Evolutionary conservation across 2,888 invertebrate species (phyloP).

Genomic region (Gymnosoma rotundatum): DNA sequence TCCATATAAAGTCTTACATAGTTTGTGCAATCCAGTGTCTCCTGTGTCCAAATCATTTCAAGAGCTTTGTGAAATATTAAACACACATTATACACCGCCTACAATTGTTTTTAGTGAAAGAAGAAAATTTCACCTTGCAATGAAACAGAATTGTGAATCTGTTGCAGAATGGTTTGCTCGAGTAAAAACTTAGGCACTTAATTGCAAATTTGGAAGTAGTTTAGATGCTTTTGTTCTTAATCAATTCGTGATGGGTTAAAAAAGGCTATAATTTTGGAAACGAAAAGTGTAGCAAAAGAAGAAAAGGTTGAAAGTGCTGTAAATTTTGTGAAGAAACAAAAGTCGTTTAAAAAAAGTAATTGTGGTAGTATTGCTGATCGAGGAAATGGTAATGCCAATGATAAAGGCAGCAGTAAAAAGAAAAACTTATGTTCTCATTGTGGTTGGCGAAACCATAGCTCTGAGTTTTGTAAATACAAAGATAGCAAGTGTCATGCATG

Average conservation of each 20-base stretch:
- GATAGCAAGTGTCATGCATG: constrained; percentile 55
- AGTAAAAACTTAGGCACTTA: constrained; percentile 49
- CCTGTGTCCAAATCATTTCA: constrained; percentile 46
- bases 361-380: no score
- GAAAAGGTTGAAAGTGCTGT: neutral
- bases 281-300: constrained; percentile 5
- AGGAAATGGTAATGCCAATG: constrained; percentile 16
- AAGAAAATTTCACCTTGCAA: neutral
- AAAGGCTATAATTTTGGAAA: no score
- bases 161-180: constrained; percentile 41
- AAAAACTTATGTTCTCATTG: constrained; percentile 47
- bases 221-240: constrained; percentile 40
- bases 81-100: constrained; percentile 50
- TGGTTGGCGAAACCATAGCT: constrained; percentile 56
- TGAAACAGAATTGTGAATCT: constrained; percentile 29
- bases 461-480: constrained; percentile 55
- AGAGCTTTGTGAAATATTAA: constrained; percentile 33
- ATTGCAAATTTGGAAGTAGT: constrained; percentile 38
- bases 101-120: constrained; percentile 47
- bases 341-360: neutral
- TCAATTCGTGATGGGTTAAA: constrained; percentile 45
- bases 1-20: constrained; percentile 37
- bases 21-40: constrained; percentile 30
- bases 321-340: constrained; percentile 33
- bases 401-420: neutral